A percentile compares a stretch with the other conserved stretches of the same genome.
phyloP scores from a whole-genome alignment of 2,113 vertebrate genomes.

The Laticauda colubrina region DNA sequence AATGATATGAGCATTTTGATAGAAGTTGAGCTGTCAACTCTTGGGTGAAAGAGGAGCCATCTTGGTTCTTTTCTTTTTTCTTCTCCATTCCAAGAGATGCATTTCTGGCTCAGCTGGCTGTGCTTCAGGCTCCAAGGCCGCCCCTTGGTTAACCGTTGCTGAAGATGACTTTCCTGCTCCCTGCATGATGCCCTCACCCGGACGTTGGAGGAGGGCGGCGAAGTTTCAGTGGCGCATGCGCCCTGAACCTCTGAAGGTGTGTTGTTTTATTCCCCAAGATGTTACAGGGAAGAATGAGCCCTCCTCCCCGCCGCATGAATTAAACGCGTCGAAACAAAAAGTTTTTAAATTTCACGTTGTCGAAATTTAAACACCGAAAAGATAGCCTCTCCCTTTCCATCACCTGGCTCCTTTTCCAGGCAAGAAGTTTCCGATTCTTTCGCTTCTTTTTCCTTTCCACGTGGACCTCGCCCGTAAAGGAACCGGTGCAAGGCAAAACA shows the following conservation, averaged over 20 bases:
- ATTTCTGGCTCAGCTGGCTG: background rate
- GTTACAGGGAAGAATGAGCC: background rate
- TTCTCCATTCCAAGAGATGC: background rate
- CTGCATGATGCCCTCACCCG: background rate
- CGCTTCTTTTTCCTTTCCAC: background rate
- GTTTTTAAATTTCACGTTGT: no score
- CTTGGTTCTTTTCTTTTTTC: background rate
- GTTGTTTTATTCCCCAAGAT: background rate
- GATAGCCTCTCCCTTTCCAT: background rate
- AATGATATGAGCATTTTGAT: background rate
- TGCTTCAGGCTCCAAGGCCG: background rate
- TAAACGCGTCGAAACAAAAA: no score
- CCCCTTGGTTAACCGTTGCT: background rate
- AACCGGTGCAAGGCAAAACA: background rate
- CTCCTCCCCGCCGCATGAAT: no score
- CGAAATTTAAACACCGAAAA: background rate
- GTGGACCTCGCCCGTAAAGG: background rate
- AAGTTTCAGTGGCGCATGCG: background rate
- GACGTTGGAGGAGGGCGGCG: background rate
- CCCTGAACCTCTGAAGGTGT: background rate
- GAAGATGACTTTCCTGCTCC: background rate
- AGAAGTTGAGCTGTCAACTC: background rate
- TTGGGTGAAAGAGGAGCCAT: background rate
- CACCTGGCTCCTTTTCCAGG: background rate
- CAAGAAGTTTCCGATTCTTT: background rate